These are phyloP conservation scores for Cepphus grylle DNA, from an alignment of 2,113 vertebrate species.

Conservation along the genomic window DNA sequence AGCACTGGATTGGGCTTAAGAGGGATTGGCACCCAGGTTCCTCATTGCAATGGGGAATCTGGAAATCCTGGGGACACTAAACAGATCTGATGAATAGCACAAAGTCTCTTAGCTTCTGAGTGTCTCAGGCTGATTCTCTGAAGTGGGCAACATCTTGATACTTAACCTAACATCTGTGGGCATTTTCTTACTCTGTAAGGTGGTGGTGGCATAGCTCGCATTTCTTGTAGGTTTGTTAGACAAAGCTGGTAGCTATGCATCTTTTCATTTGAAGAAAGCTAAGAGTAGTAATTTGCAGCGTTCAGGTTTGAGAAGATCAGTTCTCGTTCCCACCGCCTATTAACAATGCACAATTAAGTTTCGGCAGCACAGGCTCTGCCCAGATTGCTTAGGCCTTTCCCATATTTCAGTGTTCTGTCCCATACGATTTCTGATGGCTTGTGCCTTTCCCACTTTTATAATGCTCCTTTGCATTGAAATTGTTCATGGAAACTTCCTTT, in stretches of 20 bases:
- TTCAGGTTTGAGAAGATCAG: background rate
- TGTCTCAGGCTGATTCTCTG: background rate
- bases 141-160: background rate
- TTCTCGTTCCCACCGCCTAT: background rate
- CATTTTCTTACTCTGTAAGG: background rate
- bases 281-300: background rate
- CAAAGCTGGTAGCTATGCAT: background rate
- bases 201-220: background rate
- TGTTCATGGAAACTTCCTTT: background rate
- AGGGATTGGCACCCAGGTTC: background rate
- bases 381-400: background rate
- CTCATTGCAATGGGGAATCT: background rate
- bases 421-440: background rate
- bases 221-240: background rate
- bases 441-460: background rate
- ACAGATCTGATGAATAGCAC: background rate
- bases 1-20: background rate
- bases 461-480: background rate
- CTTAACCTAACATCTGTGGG: background rate
- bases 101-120: background rate
- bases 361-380: background rate
- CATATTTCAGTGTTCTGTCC: background rate
- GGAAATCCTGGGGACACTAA: background rate
- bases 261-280: background rate
- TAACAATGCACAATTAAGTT: background rate